phyloP scores from a whole-genome alignment of 2,797 vertebrate species.

The Anguilla pacifica region DNA sequence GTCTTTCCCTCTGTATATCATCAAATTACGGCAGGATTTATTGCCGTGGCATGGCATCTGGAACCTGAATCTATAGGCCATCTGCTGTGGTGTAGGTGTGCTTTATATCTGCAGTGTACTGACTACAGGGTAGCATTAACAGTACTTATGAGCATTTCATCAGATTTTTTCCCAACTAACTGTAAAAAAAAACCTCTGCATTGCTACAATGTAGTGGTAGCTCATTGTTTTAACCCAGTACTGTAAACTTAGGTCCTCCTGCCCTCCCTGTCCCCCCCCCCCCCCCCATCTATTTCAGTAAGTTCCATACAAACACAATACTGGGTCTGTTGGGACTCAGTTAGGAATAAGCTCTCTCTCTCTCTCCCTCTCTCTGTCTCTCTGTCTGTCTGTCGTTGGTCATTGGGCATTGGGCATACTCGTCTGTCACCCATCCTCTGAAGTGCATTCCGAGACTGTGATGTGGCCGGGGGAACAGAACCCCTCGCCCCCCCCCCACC shows the following conservation, averaged over 20 bases:
- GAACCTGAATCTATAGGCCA: not conserved
- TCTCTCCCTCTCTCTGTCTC: not conserved
- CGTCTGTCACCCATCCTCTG: conserved; percentile 26
- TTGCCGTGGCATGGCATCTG: conserved; percentile 22
- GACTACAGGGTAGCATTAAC: not conserved
- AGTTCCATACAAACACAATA: not conserved
- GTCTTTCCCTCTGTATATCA: conserved; percentile 31
- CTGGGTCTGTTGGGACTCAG: conserved; percentile 16
- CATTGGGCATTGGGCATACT: not conserved
- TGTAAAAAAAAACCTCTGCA: conserved; percentile 36
- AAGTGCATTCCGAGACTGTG: conserved; percentile 35
- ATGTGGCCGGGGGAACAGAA: not conserved
- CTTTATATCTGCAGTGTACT: conserved; percentile 18
- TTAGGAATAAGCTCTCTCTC: not conserved
- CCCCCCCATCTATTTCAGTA: conserved; percentile 13
- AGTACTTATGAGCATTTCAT: conserved; percentile 37
- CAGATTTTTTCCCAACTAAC: conserved; percentile 29
- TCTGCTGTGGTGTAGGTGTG: conserved; percentile 13
- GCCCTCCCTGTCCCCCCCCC: conserved; percentile 29
- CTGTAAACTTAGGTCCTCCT: conserved; percentile 38
- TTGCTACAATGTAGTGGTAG: not conserved
- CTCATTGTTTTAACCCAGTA: conserved; percentile 35
- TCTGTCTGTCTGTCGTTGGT: not conserved
- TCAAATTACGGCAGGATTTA: conserved; percentile 46
- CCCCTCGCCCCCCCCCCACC: not conserved